phyloP scores from a whole-genome alignment of 2,113 vertebrate species.

The Odocoileus hemionus region DNA sequence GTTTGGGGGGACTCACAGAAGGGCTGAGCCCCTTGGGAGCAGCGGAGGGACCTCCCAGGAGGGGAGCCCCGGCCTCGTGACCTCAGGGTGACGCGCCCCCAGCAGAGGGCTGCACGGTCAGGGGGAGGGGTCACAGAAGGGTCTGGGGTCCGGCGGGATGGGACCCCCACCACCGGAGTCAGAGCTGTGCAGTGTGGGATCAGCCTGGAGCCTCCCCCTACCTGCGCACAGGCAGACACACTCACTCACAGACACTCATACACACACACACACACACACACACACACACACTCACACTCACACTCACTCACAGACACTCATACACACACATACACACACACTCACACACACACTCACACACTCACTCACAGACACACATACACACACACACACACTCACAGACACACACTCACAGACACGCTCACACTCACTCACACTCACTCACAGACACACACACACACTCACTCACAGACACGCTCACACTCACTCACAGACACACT shows the following conservation, averaged over 20 bases:
- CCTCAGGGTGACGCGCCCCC: not conserved
- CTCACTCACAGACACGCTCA: no score
- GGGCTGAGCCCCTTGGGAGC: not conserved
- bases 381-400: not conserved
- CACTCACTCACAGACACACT: not conserved
- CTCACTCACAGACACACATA: not conserved
- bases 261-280: not conserved
- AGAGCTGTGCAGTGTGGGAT: not conserved
- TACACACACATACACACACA: not conserved
- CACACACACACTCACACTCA: no score
- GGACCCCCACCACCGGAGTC: not conserved
- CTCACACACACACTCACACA: not conserved
- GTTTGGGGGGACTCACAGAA: not conserved
- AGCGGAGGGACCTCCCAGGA: not conserved
- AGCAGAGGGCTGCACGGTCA: no score
- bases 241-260: not conserved
- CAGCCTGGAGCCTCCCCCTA: fast-evolving
- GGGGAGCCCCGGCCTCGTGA: not conserved
- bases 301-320: no score
- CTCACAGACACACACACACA: not conserved
- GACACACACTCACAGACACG: no score
- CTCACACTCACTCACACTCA: no score
- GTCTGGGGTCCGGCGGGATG: not conserved
- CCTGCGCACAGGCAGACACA: not conserved
- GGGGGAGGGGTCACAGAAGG: no score